Evolutionary conservation across 2,797 vertebrate genomes (phyloP), one percentile per base, ranked within the genome.

Genomic region (Scarus forsteni): DNA sequence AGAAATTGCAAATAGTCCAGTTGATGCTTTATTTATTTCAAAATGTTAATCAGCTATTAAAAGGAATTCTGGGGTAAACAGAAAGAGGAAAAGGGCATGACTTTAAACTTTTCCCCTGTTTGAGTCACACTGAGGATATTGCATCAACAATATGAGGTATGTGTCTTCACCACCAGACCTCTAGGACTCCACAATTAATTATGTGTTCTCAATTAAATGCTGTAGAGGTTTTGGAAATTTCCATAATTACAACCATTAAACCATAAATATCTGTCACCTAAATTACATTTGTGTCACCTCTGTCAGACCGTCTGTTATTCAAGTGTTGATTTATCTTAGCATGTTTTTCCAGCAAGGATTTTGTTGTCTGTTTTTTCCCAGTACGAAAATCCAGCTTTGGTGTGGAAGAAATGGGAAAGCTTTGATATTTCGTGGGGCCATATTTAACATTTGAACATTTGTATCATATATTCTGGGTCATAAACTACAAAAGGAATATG

Each of bases 191-290:
- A 42, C 40, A 42, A 55, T 80, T 56, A 66, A 60, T 67, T 5
- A 60, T 34, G 54, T 61, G 65, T 71, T 83, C 71, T 72, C n/a
- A 68, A 77, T 83, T 63, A 60, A 66, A 73, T 67, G 58, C 7
- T n/a, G 10, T 50, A 3, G 55, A 60, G 66, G 63, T 84, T 75
- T 77, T 60, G 34, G 15, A 79, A 40, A 75, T 70, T 18, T 54
- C 19, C 46, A 61, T 35, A 71, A 54, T 69, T 58, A 66, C 59
- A 27, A 53, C 46, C 18, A 60, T 58, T 45, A 63, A 51, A 51
- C 50, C 50, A 51, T 51, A 51, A 66, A 66, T 64, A 60, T 79
- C 2, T 60, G 51, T 77, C 53, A 70, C n/a, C 61, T 55, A 11
- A n/a, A 5, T 57, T 35, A 65, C 35, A 63, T 59, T 15, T 58